Conservation (phyloP, 2,888 invertebrate genomes). For the Elegia similella region DNA sequence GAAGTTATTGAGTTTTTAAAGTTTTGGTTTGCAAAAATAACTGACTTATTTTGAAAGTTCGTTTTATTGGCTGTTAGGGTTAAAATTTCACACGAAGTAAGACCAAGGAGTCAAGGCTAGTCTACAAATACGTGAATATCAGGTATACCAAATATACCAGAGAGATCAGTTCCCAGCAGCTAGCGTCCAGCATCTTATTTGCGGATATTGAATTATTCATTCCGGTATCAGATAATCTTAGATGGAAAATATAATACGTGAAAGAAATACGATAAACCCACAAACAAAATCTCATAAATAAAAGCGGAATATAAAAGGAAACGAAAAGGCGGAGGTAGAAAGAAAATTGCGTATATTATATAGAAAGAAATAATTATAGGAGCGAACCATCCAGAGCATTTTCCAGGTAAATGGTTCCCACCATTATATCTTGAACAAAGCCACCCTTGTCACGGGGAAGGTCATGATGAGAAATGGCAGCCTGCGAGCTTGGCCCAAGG, state of each 20-base stretch:
- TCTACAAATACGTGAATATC: too few relatives aligned
- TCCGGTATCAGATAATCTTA: neutral
- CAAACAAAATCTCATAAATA: constrained; percentile 33
- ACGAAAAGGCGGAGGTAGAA: constrained; percentile 1
- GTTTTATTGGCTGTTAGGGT: too few relatives aligned
- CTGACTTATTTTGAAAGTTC: too few relatives aligned
- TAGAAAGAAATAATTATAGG: constrained; percentile 27
- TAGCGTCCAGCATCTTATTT: neutral
- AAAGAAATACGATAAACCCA: constrained; percentile 2
- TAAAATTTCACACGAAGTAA: too few relatives aligned
- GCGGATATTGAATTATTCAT: constrained; percentile 6
- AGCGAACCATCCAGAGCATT: constrained; percentile 49
- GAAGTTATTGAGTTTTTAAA: too few relatives aligned
- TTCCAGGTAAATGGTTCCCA: constrained; percentile 64
- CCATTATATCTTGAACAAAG: constrained; percentile 65
- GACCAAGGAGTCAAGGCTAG: too few relatives aligned
- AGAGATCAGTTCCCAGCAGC: neutral
- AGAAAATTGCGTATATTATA: constrained; percentile 7
- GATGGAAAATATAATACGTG: constrained; percentile 9
- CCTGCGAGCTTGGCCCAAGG: constrained; percentile 30
- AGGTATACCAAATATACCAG: too few relatives aligned
- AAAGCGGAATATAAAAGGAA: constrained; percentile 1
- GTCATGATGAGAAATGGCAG: constrained; percentile 66
- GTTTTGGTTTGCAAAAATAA: too few relatives aligned
- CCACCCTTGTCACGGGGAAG: constrained; percentile 66